Base-by-base conservation (phyloP, 1,140 invertebrate genomes). In the Ceratina australensis region DNA sequence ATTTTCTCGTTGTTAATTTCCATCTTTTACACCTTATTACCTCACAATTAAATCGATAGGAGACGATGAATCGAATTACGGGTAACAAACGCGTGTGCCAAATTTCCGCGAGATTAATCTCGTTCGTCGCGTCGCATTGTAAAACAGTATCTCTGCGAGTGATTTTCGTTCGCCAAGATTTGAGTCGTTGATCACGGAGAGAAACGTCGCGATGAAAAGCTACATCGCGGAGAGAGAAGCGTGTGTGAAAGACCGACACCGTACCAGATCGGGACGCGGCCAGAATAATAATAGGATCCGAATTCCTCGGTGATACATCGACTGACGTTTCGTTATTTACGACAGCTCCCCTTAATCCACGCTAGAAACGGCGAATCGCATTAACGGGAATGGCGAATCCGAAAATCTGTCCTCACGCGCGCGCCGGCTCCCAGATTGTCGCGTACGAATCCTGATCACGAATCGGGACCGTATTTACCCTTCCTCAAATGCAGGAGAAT, bases 261-360 rank as follows among this genome's bases (percentile, higher is more conserved):
- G 47, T 82, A 81, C 79, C 68, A 69, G 82, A 81, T 82, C 72
- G 80, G 78, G 69, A 84, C 80, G 75, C 72, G 80, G 26, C 52
- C 60, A 61, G 87, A 89, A 89, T 89, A 87, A 87, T 83, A 87
- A 89, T 89, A 82, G 71, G 81, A 86, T 80, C 86, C 65, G 79
- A 87, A 80, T 77, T 80, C 79, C 79, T 72, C 78, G 71, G 83
- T 88, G 87, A 88, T 88, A 87, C 82, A 89, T 87, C 86, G 84
- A 84, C 81, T 64, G 87, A 86, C 83, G 79, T 87, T 84, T 85
- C 80, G 87, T 87, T 89, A 89, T 88, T 89, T 88, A 89, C 79
- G 83, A 61, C 80, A 81, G 79, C 86, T 84, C 84, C 80, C 83
- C 73, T 82, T 87, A 84, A 87, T 87, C 85, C 80, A 75, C 78